Base-by-base conservation (phyloP, 1,140 invertebrate species). In the Aphelenchoides fujianensis region DNA sequence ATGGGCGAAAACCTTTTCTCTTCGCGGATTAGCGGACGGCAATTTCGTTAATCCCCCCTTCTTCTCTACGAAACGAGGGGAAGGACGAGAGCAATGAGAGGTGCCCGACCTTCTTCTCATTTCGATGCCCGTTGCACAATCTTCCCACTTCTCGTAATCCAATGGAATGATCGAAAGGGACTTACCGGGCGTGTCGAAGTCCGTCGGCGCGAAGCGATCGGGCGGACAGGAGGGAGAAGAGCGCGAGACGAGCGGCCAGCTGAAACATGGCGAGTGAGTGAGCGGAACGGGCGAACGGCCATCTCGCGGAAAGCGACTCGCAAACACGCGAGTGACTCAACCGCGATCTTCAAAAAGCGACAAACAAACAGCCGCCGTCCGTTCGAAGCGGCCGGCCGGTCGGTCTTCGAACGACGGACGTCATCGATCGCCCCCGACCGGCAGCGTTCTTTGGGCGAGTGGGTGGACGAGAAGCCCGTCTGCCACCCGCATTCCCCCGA, bases 161-260 rank as follows among this genome's bases (percentile, higher is more conserved):
- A n/a, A n/a, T n/a, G n/a, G n/a, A n/a, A n/a, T n/a, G n/a, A 48
- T 16, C 41, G 23, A 48, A 48, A 48, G 12, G 41, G 23, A 48
- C 41, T 16, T 16, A 48, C 41, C 41, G 12, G 12, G 41, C 23
- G 41, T 16, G 23, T 48, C 23, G 41, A 48, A 48, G 23, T 16
- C 41, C 41, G 41, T 48, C 41, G 41, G 41, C 23, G 41, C 41
- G 41, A 16, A 48, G 41, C 41, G 34, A 5, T 5, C 55, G 55
- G 7, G 23, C 55, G 19, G 55, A 7, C 5, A 59, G 55, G 34
- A 32, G 12, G 5, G 55, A 59, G 5, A 59, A 23, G 5, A 59
- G 55, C 34, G 55, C 55, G 28, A 59, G 23, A 7, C 55, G 55
- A 5, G 55, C 19, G 28, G 55, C 55, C 55, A 59, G 55, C 55